Evolutionary conservation across 2,888 invertebrate species (phyloP).

Genomic region (Norana najaformis): DNA sequence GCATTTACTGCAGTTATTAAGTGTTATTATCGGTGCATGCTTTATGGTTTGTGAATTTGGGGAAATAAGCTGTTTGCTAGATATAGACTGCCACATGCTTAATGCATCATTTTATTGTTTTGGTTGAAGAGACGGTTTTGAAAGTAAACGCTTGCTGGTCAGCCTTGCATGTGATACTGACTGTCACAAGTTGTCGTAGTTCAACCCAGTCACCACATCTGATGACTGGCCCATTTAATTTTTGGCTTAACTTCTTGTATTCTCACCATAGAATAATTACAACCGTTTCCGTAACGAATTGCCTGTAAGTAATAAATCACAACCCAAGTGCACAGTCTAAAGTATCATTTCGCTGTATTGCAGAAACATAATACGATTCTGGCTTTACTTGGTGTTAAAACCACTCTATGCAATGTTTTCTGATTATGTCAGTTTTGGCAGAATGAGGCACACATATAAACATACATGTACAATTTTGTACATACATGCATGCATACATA

Average conservation of each 20-base stretch:
- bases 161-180: too few relatives aligned
- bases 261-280: too few relatives aligned
- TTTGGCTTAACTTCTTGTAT: neutral
- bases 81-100: neutral
- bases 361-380: too few relatives aligned
- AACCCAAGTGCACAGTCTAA: too few relatives aligned
- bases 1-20: neutral
- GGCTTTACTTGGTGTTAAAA: neutral
- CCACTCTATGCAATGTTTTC: neutral
- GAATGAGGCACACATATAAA: neutral
- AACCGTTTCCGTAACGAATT: too few relatives aligned
- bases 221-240: too few relatives aligned
- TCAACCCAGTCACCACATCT: too few relatives aligned
- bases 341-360: too few relatives aligned
- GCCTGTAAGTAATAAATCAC: too few relatives aligned
- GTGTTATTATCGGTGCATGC: neutral
- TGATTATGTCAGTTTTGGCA: neutral
- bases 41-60: neutral
- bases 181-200: too few relatives aligned
- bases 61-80: too few relatives aligned
- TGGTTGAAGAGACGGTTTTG: neutral
- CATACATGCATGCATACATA: too few relatives aligned
- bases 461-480: neutral
- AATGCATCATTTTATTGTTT: neutral
- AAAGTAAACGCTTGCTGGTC: neutral